A percentile compares a stretch with the other conserved stretches of the same genome.
phyloP scores from a whole-genome alignment of 2,797 vertebrate genomes.

The Amazonetta brasiliensis region DNA sequence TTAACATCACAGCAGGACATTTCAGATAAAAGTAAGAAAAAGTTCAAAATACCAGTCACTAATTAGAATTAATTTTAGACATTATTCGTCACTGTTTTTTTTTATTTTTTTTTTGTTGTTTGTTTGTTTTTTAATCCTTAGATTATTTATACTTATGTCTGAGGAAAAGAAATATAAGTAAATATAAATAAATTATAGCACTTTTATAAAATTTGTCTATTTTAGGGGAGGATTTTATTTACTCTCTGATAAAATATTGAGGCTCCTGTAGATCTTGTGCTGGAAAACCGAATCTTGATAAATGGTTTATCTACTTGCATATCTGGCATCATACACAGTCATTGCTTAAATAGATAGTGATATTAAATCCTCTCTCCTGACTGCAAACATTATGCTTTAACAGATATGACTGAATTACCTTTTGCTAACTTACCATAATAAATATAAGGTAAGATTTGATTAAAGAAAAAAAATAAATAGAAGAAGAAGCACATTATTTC shows the following conservation, averaged over 20 bases:
- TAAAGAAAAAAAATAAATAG: background rate
- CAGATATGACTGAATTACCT: background rate
- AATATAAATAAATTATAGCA: background rate
- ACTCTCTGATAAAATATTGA: background rate
- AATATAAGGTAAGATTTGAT: background rate
- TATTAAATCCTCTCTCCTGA: background rate
- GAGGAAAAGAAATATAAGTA: background rate
- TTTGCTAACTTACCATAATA: background rate
- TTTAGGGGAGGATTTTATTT: background rate
- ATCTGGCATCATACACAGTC: background rate
- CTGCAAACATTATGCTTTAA: background rate
- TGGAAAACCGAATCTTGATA: background rate
- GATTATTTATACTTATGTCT: background rate
- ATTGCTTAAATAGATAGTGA: background rate
- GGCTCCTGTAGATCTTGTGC: background rate
- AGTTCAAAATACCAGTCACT: fast-evolving
- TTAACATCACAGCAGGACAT: background rate
- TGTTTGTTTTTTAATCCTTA: background rate
- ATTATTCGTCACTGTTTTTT: background rate
- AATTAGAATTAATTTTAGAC: background rate
- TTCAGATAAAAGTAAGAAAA: background rate
- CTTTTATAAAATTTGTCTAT: background rate
- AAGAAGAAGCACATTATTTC: background rate
- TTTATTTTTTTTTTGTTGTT: too few species aligned
- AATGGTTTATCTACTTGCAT: slow-evolving; percentile 26